Base-by-base conservation (phyloP, 2,797 vertebrate genomes). In the Lemur catta region DNA sequence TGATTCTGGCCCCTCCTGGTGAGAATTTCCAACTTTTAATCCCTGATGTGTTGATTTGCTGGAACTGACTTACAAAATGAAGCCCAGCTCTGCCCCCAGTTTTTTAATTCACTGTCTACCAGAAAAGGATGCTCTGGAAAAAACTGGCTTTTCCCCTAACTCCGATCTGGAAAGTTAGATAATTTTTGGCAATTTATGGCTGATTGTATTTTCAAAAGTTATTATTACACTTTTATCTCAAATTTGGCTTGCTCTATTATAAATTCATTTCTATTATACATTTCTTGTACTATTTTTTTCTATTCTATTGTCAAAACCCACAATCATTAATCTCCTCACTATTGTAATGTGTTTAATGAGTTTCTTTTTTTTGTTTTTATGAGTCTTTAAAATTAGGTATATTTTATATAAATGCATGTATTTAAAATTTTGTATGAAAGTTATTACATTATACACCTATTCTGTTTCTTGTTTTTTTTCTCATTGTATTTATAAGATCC, bases 21-120 rank as follows among this genome's bases (percentile, higher is more conserved):
- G 41, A 89, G 35, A n/a, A 71, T 76, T 93, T 96, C 97, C 93
- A 81, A 71, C 63, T 84, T 95, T 50, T 6, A 72, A 50, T 88
- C n/a, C 3, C 61, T 13, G 48, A 26, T 22, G 4, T 76, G 41
- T 28, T 59, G 35, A 6, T 69, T 81, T 59, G 89, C 0, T 52
- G 35, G 17, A 85, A 67, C 1, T 52, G 22, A 55, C 6, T n/a
- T 12, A 24, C 3, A 67, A 33, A 75, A 4, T 4, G 55, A 63
- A 85, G 81, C 43, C 26, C 8, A 15, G 10, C 18, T 30, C 17
- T 71, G 30, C 35, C 30, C 15, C 4, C 4, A 14, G 26, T 4
- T 61, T 72, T 30, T 52, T 12, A 28, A 55, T 81, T 72, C 22
- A 38, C 1, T 15, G 12, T 24, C 57, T 4, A 71, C 48, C n/a